Base-by-base conservation (phyloP, 1,140 invertebrate species). In the Drosophila tropicalis region DNA sequence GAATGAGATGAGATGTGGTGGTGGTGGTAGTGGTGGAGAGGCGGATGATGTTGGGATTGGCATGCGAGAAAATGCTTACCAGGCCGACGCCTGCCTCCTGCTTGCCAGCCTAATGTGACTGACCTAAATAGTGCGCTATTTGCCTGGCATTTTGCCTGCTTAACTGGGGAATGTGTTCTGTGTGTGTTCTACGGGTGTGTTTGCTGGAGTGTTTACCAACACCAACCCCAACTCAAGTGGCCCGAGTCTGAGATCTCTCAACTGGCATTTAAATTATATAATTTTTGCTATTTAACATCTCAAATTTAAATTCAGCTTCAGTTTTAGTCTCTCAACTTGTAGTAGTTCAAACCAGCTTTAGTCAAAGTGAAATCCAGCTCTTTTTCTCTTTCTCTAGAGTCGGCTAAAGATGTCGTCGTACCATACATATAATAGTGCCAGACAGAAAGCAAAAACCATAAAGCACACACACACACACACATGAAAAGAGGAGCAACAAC, bases 251-350 rank as follows among this genome's bases (percentile, higher is more conserved):
- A 58, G 25, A 63, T 36, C 67, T 66, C 83, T 79, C 71, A 77
- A 68, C 70, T 63, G 65, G 40, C 76, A 68, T 77, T 89, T 87
- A 83, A 87, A 87, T 87, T 83, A 89, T 87, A 64, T 67, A 83
- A 89, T 89, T 77, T 70, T 67, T 73, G 76, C 83, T 89, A 87
- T 79, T 87, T 87, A 89, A 70, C 83, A 77, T 78, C 80, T 77
- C 41, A 69, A 70, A 89, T 89, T 87, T 87, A 83, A 83, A 87
- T 80, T 80, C 61, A 47, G 41, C 22, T 44, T 36, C 17, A 63
- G 55, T 66, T 44, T 56, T 70, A 17, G 34, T 36, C 10, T 36
- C 10, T 25, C 22, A 25, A 25, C 22, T 25, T 41, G 57, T 36
- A 62, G 65, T 39, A 29, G n/a, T 56, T 29, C 62, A 58, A 66